Base-by-base conservation (phyloP, 2,113 vertebrate species). In the Limanda limanda region DNA sequence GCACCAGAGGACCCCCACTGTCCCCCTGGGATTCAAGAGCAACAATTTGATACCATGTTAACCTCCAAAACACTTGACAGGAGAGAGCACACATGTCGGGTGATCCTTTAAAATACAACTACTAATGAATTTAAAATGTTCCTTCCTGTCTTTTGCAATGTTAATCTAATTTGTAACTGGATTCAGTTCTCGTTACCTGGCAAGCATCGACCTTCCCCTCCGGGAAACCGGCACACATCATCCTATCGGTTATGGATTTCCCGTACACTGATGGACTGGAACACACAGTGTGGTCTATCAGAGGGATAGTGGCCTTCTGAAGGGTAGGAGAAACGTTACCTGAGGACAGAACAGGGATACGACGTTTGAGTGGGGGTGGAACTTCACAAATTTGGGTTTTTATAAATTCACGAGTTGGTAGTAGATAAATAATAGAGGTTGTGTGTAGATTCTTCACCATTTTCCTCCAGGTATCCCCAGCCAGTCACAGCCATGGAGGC, bases 1-100 rank as follows among this genome's bases (percentile, higher is more conserved):
- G 90, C 57, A 97, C 95, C 80, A 98, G 86, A 31, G 97, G 96
- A 8, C 97, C 97, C 0, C 97, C 97, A 0, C 97, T 98, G 92
- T 98, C 97, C 12, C 97, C 97, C 97, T 98, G 84, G 25, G n/a
- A 42, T 58, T 62, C 15, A 37, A 54, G 23, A 52, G 1, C 4
- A 27, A 55, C 14, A 60, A 23, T 14, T 54, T 27, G 13, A 17
- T 1, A 7, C 21, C 8, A 42, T 18, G 15, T 12, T 45, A n/a
- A n/a, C 47, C 18, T 45, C 11, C n/a, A 65, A 51, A 51, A 2
- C 4, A 42, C 54, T 52, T 56, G 3, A 13, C 18, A 68, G 13
- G 25, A 13, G 17, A 56, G 3, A 42, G 25, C 0, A 0, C 23
- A 0, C 17, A 21, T 54, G 10, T 42, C 12, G 40, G 11, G 11